Evolutionary conservation across 2,113 vertebrate genomes (phyloP), one percentile per base, ranked within the genome.

Genomic region (Ptychochromis oligacanthus): DNA sequence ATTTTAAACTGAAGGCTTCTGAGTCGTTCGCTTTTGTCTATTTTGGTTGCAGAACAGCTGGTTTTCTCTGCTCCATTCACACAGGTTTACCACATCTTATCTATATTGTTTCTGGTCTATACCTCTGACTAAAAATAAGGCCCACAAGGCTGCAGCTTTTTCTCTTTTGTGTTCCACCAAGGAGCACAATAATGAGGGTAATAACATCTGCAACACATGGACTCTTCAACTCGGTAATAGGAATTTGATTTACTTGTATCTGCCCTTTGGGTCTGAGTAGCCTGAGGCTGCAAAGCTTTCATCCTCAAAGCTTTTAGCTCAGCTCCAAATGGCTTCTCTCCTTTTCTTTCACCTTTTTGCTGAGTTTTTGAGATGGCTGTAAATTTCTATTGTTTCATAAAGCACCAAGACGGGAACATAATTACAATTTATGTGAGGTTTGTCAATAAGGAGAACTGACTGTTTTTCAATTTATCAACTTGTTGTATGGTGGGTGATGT

Each of bases 171-270:
- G 55, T 76, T 65, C 55, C 74, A 85, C 54, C 34, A 75, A 83
- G 76, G 75, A 84, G 15, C 70, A 20, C 55, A n/a, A 58, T 91
- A 88, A 87, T 91, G 86, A 87, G 55, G 82, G 80, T 86, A 87
- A 91, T 87, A 86, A 57, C 54, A 85, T 91, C 82, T 58, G 40
- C 75, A 88, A 59, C 77, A 89, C 79, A 82, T 26, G 22, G 79
- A 80, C 82, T 79, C 81, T 78, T 75, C 80, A 58, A 31, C 56
- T 34, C 14, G 1, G 74, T 89, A 89, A 87, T 85, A 79, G 86
- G 86, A 59, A 84, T 87, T 82, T 92, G 88, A 89, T 92, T 88
- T 87, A 90, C 86, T 86, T 38, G 38, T 70, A 89, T 84, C 62
- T 80, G 59, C 82, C 89, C 72, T 84, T 65, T 77, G 87, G 87